Conservation (phyloP, 2,113 vertebrate species). For the Elgaria multicarinata region DNA sequence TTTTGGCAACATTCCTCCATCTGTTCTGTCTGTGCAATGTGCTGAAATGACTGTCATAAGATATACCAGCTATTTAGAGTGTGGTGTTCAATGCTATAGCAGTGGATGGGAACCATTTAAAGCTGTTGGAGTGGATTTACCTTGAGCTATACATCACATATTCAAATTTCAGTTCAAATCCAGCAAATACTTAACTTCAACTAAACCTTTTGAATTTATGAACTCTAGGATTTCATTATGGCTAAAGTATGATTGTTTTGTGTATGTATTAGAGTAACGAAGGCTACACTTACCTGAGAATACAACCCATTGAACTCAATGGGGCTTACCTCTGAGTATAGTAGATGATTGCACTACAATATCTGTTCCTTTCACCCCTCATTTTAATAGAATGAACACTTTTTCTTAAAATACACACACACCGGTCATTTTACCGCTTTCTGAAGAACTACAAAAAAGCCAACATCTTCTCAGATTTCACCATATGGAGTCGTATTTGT, state of each 20-base stretch:
- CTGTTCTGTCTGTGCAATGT: not conserved
- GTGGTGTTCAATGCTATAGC: conserved; percentile 17
- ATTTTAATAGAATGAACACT: not conserved
- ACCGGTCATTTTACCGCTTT: not conserved
- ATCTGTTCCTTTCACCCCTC: not conserved
- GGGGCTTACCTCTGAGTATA: not conserved
- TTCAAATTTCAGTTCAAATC: not conserved
- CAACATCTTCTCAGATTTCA: not conserved
- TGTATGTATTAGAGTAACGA: not conserved
- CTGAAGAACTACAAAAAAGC: not conserved
- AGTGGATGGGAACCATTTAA: not conserved
- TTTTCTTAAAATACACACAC: not conserved
- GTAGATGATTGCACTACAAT: not conserved
- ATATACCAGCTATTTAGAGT: not conserved
- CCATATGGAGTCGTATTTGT: not conserved
- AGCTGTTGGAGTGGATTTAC: not conserved
- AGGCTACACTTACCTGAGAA: not conserved
- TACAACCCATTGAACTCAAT: not conserved
- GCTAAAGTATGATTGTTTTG: not conserved
- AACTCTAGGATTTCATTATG: not conserved
- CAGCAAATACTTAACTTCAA: not conserved
- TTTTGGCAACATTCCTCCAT: conserved; percentile 29
- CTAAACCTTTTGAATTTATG: not conserved
- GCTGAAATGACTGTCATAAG: conserved; percentile 6
- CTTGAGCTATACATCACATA: not conserved